Conservation (phyloP, 2,888 invertebrate genomes). For the Prostheceraeus crozeri region DNA sequence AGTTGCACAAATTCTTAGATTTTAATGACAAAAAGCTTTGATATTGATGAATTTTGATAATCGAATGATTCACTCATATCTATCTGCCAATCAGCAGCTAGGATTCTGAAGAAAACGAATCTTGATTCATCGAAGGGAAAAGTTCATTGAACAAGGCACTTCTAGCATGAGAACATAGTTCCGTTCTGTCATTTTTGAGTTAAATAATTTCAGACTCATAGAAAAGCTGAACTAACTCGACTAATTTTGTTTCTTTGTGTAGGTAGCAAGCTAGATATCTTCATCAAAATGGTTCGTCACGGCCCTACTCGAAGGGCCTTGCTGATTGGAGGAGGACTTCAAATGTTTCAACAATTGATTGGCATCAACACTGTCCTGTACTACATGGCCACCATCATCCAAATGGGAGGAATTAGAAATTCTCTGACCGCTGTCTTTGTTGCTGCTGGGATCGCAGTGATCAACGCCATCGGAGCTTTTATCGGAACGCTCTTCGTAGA, state of each 20-base stretch:
- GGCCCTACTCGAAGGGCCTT: constrained; percentile 57
- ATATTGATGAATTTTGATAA: too few species aligned
- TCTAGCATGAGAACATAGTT: too few species aligned
- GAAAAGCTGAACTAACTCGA: too few species aligned
- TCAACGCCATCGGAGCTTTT: constrained; percentile 54
- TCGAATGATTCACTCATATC: too few species aligned
- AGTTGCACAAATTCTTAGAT: too few species aligned
- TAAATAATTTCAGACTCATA: too few species aligned
- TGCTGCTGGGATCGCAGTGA: constrained; percentile 50
- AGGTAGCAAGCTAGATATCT: constrained; percentile 33
- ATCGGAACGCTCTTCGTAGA: constrained; percentile 54
- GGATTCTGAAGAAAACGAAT: too few species aligned
- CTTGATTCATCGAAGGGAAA: too few species aligned
- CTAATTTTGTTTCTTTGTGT: constrained; percentile 1
- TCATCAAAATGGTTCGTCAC: constrained; percentile 49
- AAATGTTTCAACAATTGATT: constrained; percentile 60
- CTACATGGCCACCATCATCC: constrained; percentile 55
- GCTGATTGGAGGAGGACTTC: constrained; percentile 59
- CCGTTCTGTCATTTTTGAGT: too few species aligned
- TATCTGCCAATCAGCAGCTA: too few species aligned
- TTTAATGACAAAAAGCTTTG: too few species aligned
- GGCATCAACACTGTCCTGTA: constrained; percentile 62
- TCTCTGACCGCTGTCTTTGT: constrained; percentile 53
- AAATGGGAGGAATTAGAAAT: constrained; percentile 52
- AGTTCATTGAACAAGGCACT: too few species aligned